Evolutionary conservation across 2,888 invertebrate genomes (phyloP).

Genomic region (Pediacus dermestoides): DNA sequence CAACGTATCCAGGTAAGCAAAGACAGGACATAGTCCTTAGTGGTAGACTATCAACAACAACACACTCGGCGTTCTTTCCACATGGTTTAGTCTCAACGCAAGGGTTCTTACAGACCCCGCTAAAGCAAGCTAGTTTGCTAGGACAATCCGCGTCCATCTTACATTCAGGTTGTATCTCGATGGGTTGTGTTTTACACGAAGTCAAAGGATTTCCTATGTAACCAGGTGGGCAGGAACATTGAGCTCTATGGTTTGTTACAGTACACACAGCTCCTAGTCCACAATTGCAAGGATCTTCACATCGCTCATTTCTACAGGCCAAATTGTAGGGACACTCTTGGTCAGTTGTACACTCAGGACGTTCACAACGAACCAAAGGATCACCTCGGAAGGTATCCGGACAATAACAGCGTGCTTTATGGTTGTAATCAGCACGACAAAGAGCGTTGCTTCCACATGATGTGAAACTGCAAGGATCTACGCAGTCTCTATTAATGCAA

Average conservation of each 20-base stretch:
- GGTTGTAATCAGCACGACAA: conserved; percentile 72
- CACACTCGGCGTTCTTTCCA: conserved; percentile 75
- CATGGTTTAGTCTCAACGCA: conserved; percentile 76
- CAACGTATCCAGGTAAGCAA: conserved; percentile 76
- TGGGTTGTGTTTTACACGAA: conserved; percentile 60
- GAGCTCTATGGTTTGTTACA: conserved; percentile 71
- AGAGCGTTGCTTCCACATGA: conserved; percentile 79
- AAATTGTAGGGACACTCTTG: conserved; percentile 75
- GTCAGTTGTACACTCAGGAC: conserved; percentile 73
- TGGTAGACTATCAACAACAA: conserved; percentile 81
- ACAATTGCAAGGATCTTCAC: conserved; percentile 82
- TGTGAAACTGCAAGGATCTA: conserved; percentile 73
- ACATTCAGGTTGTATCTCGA: conserved; percentile 61
- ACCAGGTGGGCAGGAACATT: conserved; percentile 79
- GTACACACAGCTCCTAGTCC: conserved; percentile 73
- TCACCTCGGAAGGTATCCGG: conserved; percentile 77
- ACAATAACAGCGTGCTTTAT: conserved; percentile 80
- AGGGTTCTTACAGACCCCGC: conserved; percentile 75
- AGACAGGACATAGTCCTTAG: conserved; percentile 84
- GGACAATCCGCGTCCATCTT: conserved; percentile 79
- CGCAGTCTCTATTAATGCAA: conserved; percentile 77
- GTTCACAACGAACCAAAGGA: conserved; percentile 71
- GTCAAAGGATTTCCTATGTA: conserved; percentile 73
- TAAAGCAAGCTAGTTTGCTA: conserved; percentile 80
- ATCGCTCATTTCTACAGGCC: conserved; percentile 73